phyloP scores from a whole-genome alignment of 2,113 vertebrate species.

The Sus scrofa region DNA sequence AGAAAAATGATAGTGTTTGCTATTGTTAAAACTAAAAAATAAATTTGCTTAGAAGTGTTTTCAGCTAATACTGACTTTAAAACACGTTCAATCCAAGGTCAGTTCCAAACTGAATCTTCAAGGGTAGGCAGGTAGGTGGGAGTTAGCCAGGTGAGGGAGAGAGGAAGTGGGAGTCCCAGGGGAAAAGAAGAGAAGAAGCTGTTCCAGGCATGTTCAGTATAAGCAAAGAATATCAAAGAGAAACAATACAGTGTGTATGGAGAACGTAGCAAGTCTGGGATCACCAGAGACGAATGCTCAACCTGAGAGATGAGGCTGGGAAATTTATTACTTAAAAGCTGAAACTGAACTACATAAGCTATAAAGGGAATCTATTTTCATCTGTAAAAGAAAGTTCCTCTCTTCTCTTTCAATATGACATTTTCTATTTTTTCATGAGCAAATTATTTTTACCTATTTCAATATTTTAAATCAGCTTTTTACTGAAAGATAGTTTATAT shows the following conservation, averaged over 20 bases:
- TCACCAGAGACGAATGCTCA: not conserved
- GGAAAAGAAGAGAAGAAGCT: not conserved
- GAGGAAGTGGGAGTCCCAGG: not conserved
- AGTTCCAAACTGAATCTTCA: not conserved
- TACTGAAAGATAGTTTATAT: not conserved
- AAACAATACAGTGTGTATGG: not conserved
- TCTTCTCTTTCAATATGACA: not conserved
- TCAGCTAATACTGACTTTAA: conserved; percentile 10
- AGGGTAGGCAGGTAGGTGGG: no score
- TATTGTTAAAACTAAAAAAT: not conserved
- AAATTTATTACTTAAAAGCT: not conserved
- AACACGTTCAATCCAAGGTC: not conserved
- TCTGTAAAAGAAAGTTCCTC: not conserved
- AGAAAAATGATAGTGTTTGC: not conserved
- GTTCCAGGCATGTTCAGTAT: not conserved
- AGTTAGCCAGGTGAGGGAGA: not conserved
- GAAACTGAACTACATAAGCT: not conserved
- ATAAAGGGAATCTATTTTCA: not conserved
- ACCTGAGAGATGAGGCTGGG: not conserved
- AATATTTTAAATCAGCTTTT: not conserved
- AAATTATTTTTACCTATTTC: not conserved
- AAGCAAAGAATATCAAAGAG: not conserved
- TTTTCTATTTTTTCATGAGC: not conserved
- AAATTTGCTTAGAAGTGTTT: not conserved
- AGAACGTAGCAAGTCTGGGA: not conserved